Percentiles rank a stretch among this genome's conserved stretches.
Conservation (phyloP, 1,140 invertebrate species). For the Solenopsis invicta region DNA sequence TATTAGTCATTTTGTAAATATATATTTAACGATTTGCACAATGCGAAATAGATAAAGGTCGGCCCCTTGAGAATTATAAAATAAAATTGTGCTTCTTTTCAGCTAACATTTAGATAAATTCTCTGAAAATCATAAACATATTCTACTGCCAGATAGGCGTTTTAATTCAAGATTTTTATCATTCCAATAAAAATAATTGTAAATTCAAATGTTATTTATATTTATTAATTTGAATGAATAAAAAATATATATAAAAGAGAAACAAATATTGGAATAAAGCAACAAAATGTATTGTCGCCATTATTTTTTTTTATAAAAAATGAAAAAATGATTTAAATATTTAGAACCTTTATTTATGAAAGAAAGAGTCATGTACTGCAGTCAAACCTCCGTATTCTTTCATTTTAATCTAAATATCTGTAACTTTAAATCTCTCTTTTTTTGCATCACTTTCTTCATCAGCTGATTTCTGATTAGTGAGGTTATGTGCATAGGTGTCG, state of each 20-base stretch:
- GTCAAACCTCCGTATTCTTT: background rate
- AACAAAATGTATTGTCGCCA: constrained; percentile 11
- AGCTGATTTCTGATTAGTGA: background rate
- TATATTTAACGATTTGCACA: constrained; percentile 5
- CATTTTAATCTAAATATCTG: background rate
- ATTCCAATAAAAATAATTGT: constrained; percentile 64
- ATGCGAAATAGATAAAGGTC: background rate
- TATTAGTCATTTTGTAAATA: constrained; percentile 26
- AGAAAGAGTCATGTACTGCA: background rate
- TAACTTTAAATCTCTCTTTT: background rate
- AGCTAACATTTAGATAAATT: background rate
- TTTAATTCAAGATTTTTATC: constrained; percentile 32
- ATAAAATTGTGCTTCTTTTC: constrained; percentile 27
- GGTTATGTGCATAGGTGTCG: background rate
- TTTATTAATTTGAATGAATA: constrained; percentile 75
- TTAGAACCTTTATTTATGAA: too few relatives aligned
- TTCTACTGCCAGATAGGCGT: constrained; percentile 37
- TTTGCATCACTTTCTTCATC: background rate
- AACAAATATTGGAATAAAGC: background rate
- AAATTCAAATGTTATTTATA: constrained; percentile 70
- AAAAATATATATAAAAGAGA: constrained; percentile 57
- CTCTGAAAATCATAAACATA: constrained; percentile 18
- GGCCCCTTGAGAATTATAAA: background rate
- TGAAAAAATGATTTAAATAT: background rate
- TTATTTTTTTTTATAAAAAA: constrained; percentile 13